phyloP scores from a whole-genome alignment of 2,797 vertebrate species.

The Sternarchorhynchus goeldii region DNA sequence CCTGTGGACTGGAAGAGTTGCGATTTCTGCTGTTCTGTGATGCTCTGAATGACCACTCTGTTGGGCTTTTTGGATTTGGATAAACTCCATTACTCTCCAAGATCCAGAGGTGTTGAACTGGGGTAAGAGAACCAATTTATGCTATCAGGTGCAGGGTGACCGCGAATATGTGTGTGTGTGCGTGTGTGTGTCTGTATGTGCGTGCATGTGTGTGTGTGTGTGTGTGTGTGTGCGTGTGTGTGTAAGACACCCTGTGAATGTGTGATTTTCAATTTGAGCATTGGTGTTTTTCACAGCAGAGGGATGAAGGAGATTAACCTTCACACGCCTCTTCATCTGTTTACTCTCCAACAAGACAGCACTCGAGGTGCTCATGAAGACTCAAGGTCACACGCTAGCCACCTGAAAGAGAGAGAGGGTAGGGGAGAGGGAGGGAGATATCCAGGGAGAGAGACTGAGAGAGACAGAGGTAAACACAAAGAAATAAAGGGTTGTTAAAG shows the following conservation, averaged over 20 bases:
- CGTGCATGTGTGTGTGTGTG: conserved; percentile 1
- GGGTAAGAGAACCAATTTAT: background rate
- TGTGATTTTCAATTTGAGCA: conserved; percentile 31
- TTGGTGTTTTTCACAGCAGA: conserved; percentile 26
- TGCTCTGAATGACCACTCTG: background rate
- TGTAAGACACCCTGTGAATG: conserved; percentile 1
- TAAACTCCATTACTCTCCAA: conserved; percentile 7
- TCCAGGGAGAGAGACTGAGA: too few relatives aligned
- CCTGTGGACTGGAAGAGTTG: background rate
- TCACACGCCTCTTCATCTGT: conserved; percentile 38
- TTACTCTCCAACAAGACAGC: conserved; percentile 18
- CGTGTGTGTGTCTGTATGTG: background rate
- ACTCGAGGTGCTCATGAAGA: background rate
- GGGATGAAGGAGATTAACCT: conserved; percentile 37
- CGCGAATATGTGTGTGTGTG: background rate
- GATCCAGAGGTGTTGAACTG: background rate
- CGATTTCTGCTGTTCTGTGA: background rate
- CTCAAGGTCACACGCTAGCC: conserved; percentile 15
- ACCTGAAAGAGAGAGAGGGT: background rate
- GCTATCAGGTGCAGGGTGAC: background rate
- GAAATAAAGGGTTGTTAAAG: too few relatives aligned
- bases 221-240: conserved; percentile 8
- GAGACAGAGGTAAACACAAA: too few relatives aligned
- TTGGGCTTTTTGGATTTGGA: background rate
- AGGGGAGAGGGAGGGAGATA: background rate